Percentiles rank a stretch among this genome's conserved stretches.
Evolutionary conservation across 2,797 vertebrate species (phyloP).

Genomic region (Nasua narica): DNA sequence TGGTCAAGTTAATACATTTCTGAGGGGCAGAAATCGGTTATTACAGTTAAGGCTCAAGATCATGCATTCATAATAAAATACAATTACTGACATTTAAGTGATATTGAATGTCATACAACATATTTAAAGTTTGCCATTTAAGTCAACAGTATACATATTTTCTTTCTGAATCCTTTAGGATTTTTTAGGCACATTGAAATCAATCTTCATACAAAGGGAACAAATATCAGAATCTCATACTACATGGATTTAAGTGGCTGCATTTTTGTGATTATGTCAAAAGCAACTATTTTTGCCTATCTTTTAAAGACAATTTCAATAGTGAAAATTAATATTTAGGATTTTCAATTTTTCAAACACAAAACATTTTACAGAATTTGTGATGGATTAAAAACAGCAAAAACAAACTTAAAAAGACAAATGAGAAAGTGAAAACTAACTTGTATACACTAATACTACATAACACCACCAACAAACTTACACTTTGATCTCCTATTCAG

Average conservation of each 20-base stretch:
- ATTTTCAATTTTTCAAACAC: slow-evolving; percentile 17
- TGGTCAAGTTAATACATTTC: slow-evolving; percentile 55
- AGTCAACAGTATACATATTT: slow-evolving; percentile 11
- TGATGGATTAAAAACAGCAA: neutral
- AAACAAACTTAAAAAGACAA: neutral
- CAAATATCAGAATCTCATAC: slow-evolving; percentile 6
- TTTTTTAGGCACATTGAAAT: slow-evolving; percentile 17
- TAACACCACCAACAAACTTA: neutral
- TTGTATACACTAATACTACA: neutral
- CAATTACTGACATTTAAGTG: neutral
- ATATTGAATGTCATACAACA: neutral
- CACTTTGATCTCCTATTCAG: neutral
- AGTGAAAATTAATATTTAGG: slow-evolving; percentile 13
- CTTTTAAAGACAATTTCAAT: slow-evolving; percentile 34
- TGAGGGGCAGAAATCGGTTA: slow-evolving; percentile 23
- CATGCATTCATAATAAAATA: slow-evolving; percentile 55
- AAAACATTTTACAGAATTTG: neutral
- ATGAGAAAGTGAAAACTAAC: neutral
- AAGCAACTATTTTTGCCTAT: neutral
- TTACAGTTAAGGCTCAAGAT: slow-evolving; percentile 61
- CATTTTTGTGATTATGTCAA: neutral
- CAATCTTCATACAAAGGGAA: slow-evolving; percentile 29
- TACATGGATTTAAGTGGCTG: neutral
- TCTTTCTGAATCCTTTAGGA: neutral
- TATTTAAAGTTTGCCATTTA: slow-evolving; percentile 39